Percentiles rank a stretch among this genome's conserved stretches.
phyloP scores from a whole-genome alignment of 35 echinoderm and acorn worm species.

The Strongylocentrotus purpuratus region DNA sequence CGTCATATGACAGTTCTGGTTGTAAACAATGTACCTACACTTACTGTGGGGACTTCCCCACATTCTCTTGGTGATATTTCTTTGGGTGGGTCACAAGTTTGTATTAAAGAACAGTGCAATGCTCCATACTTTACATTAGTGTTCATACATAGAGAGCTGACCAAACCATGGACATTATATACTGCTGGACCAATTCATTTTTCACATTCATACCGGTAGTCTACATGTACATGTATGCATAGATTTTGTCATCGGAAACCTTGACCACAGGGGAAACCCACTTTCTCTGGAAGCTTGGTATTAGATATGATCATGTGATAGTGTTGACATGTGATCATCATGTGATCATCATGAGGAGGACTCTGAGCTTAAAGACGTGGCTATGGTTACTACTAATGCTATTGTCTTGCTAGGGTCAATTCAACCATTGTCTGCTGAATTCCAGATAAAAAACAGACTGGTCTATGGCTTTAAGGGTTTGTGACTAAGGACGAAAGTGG shows the following conservation, averaged over 20 bases:
- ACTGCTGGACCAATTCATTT: too few species aligned
- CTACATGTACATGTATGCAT: background rate
- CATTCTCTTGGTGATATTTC: too few species aligned
- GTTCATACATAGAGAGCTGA: too few species aligned
- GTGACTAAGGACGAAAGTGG: too few species aligned
- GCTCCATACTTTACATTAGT: too few species aligned
- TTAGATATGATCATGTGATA: background rate
- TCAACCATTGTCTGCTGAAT: background rate
- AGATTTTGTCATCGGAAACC: background rate
- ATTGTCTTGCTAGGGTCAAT: background rate
- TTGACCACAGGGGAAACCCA: background rate
- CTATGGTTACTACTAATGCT: background rate
- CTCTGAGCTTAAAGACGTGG: background rate
- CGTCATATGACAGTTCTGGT: too few species aligned
- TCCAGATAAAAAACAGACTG: background rate
- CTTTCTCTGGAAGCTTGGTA: background rate
- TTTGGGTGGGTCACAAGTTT: too few species aligned
- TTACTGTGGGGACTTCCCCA: too few species aligned
- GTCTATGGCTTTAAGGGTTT: background rate
- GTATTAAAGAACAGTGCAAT: too few species aligned
- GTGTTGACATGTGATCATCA: background rate
- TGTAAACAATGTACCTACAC: too few species aligned
- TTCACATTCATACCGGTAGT: background rate
- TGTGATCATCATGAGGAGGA: too few species aligned
- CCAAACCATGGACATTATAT: too few species aligned